Percentiles rank a stretch among this genome's conserved stretches.
Evolutionary conservation across 2,888 invertebrate genomes (phyloP).

Genomic region (Pyrgus malvae): DNA sequence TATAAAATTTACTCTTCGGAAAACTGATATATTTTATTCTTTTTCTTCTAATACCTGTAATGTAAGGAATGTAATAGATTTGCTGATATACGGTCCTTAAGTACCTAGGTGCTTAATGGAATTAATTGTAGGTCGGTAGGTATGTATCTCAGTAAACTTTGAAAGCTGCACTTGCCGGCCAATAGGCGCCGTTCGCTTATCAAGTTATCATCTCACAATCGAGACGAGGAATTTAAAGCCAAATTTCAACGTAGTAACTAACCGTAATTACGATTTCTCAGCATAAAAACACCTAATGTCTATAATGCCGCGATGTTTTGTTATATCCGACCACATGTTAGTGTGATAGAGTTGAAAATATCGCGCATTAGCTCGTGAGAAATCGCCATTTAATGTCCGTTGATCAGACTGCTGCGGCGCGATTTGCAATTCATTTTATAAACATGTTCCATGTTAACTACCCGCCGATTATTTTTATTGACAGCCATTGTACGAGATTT

Average conservation of each 20-base stretch:
- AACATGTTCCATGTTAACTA: constrained; percentile 13
- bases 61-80: too few species aligned
- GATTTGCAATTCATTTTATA: constrained; percentile 22
- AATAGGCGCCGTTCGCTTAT: not conserved
- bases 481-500: not conserved
- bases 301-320: not conserved
- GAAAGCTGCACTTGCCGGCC: too few species aligned
- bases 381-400: constrained; percentile 12
- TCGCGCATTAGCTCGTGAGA: constrained; percentile 6
- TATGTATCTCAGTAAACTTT: too few species aligned
- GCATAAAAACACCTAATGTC: not conserved
- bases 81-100: too few species aligned
- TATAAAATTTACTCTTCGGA: too few species aligned
- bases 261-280: not conserved
- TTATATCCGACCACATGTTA: constrained; percentile 1
- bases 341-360: constrained; percentile 6
- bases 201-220: not conserved
- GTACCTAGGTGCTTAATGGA: too few species aligned
- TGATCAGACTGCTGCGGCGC: not conserved
- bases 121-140: too few species aligned
- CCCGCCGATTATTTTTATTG: constrained; percentile 15
- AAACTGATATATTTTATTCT: too few species aligned
- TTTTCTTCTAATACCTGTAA: too few species aligned
- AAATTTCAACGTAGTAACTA: constrained; percentile 8
- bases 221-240: not conserved